A percentile compares a stretch with the other conserved stretches of the same genome.
Evolutionary conservation across 64 coral and sea anemone species (phyloP).

Genomic region (Cladopsammia gracilis): DNA sequence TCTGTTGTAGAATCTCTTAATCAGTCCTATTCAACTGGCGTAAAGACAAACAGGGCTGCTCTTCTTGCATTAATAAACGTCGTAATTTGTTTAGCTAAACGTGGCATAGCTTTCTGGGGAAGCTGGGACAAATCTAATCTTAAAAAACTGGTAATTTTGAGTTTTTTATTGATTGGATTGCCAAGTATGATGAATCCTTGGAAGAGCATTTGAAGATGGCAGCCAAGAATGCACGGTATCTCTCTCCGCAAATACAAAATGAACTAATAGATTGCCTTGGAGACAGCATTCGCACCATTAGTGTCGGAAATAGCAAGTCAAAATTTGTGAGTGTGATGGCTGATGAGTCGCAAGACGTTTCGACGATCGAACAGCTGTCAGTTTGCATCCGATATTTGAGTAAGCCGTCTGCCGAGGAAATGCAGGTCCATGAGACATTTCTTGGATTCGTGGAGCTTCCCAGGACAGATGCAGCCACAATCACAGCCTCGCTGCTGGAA

Average conservation of each 20-base stretch:
- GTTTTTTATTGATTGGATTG: constrained; percentile 69
- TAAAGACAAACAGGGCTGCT: constrained; percentile 68
- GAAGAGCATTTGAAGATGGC: constrained; percentile 52
- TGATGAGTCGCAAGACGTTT: too few species aligned
- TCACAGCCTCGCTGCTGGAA: too few species aligned
- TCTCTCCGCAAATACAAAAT: constrained; percentile 76
- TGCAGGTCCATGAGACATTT: too few species aligned
- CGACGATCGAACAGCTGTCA: too few species aligned
- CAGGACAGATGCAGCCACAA: too few species aligned
- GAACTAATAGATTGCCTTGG: too few species aligned
- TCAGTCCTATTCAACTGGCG: constrained; percentile 64
- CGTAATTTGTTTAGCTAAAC: constrained; percentile 69
- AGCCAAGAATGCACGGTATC: constrained; percentile 56
- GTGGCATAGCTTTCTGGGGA: constrained; percentile 75
- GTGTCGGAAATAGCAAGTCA: too few species aligned
- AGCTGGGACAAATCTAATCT: constrained; percentile 59
- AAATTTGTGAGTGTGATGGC: too few species aligned
- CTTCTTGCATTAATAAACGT: constrained; percentile 70
- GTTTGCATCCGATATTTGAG: too few species aligned
- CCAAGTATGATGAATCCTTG: constrained; percentile 61
- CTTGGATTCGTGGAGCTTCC: too few species aligned
- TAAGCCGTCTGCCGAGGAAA: too few species aligned
- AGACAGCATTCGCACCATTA: too few species aligned
- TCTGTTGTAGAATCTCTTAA: constrained; percentile 70
- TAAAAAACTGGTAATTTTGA: constrained; percentile 75